Conservation (phyloP, 2,113 vertebrate species). For the Mixornis gularis region DNA sequence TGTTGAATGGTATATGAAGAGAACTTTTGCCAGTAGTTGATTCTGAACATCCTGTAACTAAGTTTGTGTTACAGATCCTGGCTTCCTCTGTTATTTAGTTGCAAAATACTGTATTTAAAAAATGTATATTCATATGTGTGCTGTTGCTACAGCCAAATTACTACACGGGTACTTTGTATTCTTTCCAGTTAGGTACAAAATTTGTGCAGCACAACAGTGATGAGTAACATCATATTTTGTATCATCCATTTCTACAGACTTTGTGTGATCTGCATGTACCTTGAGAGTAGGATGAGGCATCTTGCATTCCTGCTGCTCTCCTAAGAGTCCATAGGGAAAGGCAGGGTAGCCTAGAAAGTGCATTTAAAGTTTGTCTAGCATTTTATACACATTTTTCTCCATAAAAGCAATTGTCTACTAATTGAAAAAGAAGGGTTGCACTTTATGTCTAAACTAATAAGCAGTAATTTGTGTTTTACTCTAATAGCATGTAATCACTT, state of each 20-base stretch:
- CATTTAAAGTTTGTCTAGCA: background rate
- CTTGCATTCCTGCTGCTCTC: background rate
- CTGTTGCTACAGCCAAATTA: background rate
- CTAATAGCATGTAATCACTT: background rate
- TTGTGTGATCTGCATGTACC: background rate
- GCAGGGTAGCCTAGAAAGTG: background rate
- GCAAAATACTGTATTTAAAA: background rate
- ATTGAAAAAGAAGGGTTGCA: background rate
- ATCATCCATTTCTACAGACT: background rate
- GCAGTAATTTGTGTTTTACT: background rate
- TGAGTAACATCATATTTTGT: background rate
- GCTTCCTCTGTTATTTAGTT: background rate
- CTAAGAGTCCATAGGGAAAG: background rate
- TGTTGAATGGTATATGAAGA: background rate
- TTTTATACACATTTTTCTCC: background rate
- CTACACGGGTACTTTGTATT: background rate
- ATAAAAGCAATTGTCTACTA: background rate
- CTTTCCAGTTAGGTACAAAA: background rate
- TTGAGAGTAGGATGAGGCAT: background rate
- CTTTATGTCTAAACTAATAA: background rate
- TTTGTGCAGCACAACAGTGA: background rate
- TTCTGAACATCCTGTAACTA: background rate
- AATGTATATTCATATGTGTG: accelerated
- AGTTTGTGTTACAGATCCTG: background rate
- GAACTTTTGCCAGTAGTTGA: background rate